phyloP scores from a whole-genome alignment of 2,888 invertebrate species.

The Cephus pulcher region DNA sequence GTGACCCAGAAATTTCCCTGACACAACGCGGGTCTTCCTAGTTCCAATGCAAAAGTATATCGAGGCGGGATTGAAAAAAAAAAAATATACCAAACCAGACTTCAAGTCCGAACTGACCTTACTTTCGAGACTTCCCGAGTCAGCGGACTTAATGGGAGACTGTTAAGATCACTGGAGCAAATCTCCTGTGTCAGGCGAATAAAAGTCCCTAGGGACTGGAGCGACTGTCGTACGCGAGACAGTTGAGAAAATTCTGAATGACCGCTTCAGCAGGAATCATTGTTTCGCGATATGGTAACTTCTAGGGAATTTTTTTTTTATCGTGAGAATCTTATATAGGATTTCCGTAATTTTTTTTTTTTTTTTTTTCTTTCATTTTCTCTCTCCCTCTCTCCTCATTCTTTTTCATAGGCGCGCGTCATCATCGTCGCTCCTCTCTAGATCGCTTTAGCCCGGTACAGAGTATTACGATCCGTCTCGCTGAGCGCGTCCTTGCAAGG shows the following conservation, averaged over 20 bases:
- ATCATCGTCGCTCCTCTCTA: neutral
- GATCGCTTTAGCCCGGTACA: neutral
- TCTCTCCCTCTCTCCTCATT: neutral
- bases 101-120: slow-evolving; percentile 20
- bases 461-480: slow-evolving; percentile 26
- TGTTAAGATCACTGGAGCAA: neutral
- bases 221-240: too few relatives aligned
- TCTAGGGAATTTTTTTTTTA: neutral
- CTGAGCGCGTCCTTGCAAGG: slow-evolving; percentile 53
- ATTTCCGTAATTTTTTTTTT: neutral
- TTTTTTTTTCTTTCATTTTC: too few relatives aligned
- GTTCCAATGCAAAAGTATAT: neutral
- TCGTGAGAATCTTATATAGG: neutral
- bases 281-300: neutral
- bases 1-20: neutral
- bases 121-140: slow-evolving; percentile 21
- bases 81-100: neutral
- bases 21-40: neutral
- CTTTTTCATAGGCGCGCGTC: neutral
- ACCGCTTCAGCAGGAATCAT: neutral
- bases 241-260: neutral
- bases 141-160: slow-evolving; percentile 17
- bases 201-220: neutral
- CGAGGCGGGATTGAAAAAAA: neutral
- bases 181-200: neutral